phyloP scores from a whole-genome alignment of 2,888 invertebrate species.

The Drosophila subquinaria region DNA sequence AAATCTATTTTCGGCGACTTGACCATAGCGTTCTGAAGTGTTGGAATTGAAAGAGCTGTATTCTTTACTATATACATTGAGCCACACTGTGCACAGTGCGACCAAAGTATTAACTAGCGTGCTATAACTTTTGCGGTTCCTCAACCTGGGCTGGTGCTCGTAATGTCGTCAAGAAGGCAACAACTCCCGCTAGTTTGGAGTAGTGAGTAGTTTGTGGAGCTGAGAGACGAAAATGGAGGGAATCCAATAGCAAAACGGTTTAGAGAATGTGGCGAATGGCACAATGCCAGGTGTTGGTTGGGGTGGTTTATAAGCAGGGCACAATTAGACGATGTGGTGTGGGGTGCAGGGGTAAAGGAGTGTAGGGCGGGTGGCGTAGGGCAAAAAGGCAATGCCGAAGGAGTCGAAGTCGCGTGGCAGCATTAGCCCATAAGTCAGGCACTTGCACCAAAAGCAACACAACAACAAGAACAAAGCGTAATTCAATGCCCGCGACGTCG shows the following conservation, averaged over 20 bases:
- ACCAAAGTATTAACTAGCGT: slow-evolving; percentile 52
- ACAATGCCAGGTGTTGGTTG: slow-evolving; percentile 31
- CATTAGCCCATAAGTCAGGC: slow-evolving; percentile 78
- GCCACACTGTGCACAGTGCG: slow-evolving; percentile 46
- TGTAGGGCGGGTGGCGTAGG: neutral
- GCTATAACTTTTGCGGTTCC: slow-evolving; percentile 48
- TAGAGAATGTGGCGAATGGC: slow-evolving; percentile 51
- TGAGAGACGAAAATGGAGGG: slow-evolving; percentile 9
- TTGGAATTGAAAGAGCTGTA: neutral
- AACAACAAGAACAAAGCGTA: slow-evolving; percentile 54
- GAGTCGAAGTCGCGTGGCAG: slow-evolving; percentile 65
- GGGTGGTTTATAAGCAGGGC: slow-evolving; percentile 42
- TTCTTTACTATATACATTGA: neutral
- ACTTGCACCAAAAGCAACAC: slow-evolving; percentile 62
- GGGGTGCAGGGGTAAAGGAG: neutral
- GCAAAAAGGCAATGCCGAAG: slow-evolving; percentile 25
- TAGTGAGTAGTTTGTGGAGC: slow-evolving; percentile 11
- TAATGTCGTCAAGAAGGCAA: slow-evolving; percentile 45
- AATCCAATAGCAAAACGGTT: slow-evolving; percentile 59
- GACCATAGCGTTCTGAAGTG: neutral
- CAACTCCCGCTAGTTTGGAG: slow-evolving; percentile 37
- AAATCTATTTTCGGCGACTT: neutral
- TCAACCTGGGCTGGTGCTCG: slow-evolving; percentile 40
- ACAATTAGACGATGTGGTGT: slow-evolving; percentile 43
- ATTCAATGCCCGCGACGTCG: slow-evolving; percentile 70